phyloP scores from a whole-genome alignment of 2,113 vertebrate genomes.

The Dendrocopos noguchii region DNA sequence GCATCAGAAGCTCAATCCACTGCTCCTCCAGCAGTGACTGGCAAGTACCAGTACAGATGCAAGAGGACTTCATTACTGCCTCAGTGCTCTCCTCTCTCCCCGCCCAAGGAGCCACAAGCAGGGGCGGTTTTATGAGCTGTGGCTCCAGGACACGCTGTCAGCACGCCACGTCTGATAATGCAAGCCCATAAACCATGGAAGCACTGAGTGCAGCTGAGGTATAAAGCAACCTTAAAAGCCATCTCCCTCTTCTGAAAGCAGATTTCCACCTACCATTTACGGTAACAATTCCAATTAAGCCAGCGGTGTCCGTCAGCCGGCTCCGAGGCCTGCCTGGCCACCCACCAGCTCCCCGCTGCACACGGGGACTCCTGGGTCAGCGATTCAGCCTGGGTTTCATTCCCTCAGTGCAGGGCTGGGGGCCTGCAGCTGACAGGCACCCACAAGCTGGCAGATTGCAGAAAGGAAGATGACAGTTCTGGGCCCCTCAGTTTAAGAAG shows the following conservation, averaged over 20 bases:
- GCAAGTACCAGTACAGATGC: no score
- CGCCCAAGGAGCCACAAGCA: no score
- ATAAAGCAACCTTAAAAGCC: neutral
- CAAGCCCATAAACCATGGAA: neutral
- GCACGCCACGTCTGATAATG: no score
- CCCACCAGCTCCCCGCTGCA: no score
- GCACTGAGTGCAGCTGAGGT: neutral
- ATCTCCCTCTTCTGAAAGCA: neutral
- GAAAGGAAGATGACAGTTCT: neutral
- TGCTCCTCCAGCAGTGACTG: neutral
- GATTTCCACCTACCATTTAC: neutral
- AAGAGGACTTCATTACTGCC: no score
- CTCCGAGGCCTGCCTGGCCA: neutral
- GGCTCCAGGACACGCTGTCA: no score
- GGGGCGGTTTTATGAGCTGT: no score
- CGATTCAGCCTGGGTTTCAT: neutral
- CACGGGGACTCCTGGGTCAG: no score
- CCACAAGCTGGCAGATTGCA: neutral
- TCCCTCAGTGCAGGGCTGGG: neutral
- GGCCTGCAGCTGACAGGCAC: neutral
- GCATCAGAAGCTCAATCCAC: no score
- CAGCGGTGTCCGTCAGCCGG: neutral
- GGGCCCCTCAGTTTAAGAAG: no score
- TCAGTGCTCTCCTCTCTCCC: no score
- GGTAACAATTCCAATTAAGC: neutral